Conservation (phyloP, 2,797 vertebrate species). For the Syndactyla subalaris region DNA sequence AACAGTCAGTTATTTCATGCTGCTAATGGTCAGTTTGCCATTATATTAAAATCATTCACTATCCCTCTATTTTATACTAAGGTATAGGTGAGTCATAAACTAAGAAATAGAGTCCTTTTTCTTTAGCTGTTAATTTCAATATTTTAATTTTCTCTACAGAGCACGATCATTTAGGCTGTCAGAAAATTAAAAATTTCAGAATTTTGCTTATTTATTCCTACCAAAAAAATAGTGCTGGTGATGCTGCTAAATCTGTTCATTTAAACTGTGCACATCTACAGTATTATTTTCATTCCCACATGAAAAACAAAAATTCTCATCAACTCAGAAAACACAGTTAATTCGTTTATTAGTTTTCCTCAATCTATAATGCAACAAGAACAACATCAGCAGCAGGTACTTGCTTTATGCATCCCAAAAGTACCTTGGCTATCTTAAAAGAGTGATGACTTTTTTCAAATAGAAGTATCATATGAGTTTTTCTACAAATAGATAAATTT, state of each 20-base stretch:
- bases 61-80: background rate
- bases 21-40: background rate
- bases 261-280: background rate
- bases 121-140: background rate
- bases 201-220: background rate
- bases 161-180: background rate
- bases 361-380: background rate
- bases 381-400: background rate
- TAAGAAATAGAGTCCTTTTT: background rate
- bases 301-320: background rate
- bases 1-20: background rate
- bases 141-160: background rate
- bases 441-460: background rate
- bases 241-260: background rate
- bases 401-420: background rate
- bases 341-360: background rate
- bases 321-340: background rate
- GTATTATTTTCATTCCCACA: background rate
- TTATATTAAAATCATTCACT: background rate
- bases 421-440: background rate
- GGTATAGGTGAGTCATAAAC: background rate
- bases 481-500: background rate
- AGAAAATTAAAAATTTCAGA: background rate
- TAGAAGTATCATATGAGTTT: background rate
- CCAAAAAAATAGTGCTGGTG: background rate